Percentiles rank a stretch among this genome's conserved stretches.
Conservation (phyloP, 2,888 invertebrate genomes). For the Leptodirus hochenwartii region DNA sequence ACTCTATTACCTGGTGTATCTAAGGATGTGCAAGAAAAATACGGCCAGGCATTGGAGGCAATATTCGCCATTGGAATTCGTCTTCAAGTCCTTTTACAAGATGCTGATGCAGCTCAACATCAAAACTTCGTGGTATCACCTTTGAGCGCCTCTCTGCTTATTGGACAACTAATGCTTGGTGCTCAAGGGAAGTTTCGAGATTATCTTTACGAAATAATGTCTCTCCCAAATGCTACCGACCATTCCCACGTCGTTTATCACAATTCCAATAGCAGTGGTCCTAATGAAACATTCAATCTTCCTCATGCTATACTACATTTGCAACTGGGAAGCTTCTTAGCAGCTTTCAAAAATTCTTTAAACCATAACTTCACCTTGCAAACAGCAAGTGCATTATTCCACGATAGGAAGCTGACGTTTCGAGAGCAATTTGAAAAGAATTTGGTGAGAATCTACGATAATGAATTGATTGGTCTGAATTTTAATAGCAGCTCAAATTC, state of each 20-base stretch:
- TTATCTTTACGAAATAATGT: constrained; percentile 20
- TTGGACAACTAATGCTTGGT: constrained; percentile 25
- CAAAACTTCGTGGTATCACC: constrained; percentile 26
- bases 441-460: constrained; percentile 18
- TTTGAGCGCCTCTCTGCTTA: constrained; percentile 22
- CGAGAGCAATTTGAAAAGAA: constrained; percentile 16
- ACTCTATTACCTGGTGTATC: background rate
- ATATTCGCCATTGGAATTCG: constrained; percentile 23
- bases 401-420: constrained; percentile 16
- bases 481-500: constrained; percentile 16
- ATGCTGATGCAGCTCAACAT: constrained; percentile 11
- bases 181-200: constrained; percentile 21
- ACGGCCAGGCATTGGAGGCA: constrained; percentile 20
- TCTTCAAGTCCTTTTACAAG: constrained; percentile 19
- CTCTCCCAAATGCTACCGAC: constrained; percentile 14
- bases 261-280: constrained; percentile 13
- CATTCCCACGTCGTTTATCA: constrained; percentile 10
- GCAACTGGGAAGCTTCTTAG: constrained; percentile 20
- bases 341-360: constrained; percentile 15
- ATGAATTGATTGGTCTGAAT: constrained; percentile 17
- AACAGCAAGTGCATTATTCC: constrained; percentile 21
- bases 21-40: constrained; percentile 5
- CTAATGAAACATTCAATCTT: constrained; percentile 12
- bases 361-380: constrained; percentile 17
- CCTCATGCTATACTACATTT: constrained; percentile 20